Evolutionary conservation across 1,140 invertebrate species (phyloP).

Genomic region (Brachionus plicatilis): DNA sequence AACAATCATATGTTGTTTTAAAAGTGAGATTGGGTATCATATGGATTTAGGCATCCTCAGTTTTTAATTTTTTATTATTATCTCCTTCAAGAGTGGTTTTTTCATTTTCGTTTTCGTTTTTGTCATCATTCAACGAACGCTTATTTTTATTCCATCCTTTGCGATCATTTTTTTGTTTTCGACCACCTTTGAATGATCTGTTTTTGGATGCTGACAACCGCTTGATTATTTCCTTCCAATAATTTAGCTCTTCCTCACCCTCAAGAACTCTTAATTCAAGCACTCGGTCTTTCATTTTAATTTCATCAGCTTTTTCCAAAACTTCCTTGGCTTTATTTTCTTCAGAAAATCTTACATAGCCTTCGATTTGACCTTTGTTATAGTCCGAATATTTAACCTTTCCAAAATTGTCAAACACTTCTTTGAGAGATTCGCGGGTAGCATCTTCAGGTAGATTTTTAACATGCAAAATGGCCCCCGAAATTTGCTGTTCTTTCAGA

Average conservation of each 20-base stretch:
- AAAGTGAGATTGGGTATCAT: not conserved
- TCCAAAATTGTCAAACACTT: conserved; percentile 7
- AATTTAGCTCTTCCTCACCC: conserved; percentile 33
- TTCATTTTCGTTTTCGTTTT: not conserved
- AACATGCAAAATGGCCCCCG: conserved; percentile 23
- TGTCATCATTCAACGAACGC: not conserved
- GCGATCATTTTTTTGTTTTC: not conserved
- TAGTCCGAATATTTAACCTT: conserved; percentile 1
- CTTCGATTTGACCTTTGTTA: conserved; percentile 30
- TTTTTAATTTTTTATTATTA: conserved; percentile 20
- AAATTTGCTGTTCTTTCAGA: not conserved
- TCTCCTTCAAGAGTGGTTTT: not conserved
- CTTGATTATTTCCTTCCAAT: conserved; percentile 22
- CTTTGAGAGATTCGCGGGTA: conserved; percentile 38
- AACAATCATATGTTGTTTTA: not conserved
- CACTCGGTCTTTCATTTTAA: not conserved
- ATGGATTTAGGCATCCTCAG: not conserved
- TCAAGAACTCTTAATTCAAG: conserved; percentile 17
- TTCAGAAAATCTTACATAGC: conserved; percentile 19
- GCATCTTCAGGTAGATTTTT: not conserved
- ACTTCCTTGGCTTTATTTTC: conserved; percentile 20
- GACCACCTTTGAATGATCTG: not conserved
- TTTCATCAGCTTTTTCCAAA: conserved; percentile 10
- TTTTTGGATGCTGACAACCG: not conserved
- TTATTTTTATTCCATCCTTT: conserved; percentile 31